Evolutionary conservation across 2,797 vertebrate genomes (phyloP).

Genomic region (Aeoliscus strigatus): DNA sequence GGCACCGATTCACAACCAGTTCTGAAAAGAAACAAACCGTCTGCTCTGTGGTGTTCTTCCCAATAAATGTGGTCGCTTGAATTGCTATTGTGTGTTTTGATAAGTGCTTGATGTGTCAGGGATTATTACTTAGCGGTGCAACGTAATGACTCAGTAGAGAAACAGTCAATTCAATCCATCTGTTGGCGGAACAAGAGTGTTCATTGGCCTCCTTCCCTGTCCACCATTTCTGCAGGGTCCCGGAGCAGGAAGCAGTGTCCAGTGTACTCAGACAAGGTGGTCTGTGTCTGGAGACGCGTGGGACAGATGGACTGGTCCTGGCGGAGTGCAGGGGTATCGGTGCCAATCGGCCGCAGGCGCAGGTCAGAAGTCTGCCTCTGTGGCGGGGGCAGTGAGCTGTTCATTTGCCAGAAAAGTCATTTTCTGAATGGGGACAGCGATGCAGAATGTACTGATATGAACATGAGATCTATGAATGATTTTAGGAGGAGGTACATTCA

Average conservation of each 20-base stretch:
- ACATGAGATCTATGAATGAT: too few relatives aligned
- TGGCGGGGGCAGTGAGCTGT: conserved; percentile 1
- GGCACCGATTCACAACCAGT: too few relatives aligned
- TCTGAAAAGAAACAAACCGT: too few relatives aligned
- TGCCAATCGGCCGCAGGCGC: conserved; percentile 76
- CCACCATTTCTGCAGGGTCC: conserved; percentile 75
- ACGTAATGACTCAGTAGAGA: conserved; percentile 8
- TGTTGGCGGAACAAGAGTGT: conserved; percentile 26
- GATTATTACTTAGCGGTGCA: conserved; percentile 8
- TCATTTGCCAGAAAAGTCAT: too few relatives aligned
- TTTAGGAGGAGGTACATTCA: too few relatives aligned
- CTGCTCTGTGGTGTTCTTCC: not conserved
- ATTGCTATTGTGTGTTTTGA: conserved; percentile 14
- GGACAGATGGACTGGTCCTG: conserved; percentile 79
- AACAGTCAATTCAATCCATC: conserved; percentile 18
- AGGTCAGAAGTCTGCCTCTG: conserved; percentile 74
- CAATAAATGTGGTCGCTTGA: conserved; percentile 7
- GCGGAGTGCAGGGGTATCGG: conserved; percentile 81
- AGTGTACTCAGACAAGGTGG: conserved; percentile 86
- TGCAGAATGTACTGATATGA: too few relatives aligned
- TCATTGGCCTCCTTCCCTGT: conserved; percentile 15
- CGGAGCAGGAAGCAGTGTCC: conserved; percentile 86
- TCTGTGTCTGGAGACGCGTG: conserved; percentile 85
- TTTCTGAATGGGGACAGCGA: too few relatives aligned
- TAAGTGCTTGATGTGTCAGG: conserved; percentile 14